Evolutionary conservation across 2,113 vertebrate genomes (phyloP), one percentile per base, ranked within the genome.

Genomic region (Ranitomeya variabilis): DNA sequence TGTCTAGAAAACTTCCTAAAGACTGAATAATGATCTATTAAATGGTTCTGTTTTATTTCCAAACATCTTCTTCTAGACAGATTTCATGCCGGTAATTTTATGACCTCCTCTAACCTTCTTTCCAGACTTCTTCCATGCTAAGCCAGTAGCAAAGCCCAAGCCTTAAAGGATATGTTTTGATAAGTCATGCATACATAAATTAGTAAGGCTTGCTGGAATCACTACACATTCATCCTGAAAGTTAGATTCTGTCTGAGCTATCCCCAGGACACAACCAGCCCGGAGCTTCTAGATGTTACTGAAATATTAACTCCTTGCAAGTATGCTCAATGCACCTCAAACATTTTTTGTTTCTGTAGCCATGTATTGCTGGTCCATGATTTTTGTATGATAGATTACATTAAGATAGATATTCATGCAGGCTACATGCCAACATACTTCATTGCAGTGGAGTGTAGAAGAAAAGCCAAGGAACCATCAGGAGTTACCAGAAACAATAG

Each of bases 101-200:
- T 86, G 60, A 87, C 86, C 76, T 87, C 76, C 66, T 66, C 64
- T 87, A 66, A 87, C 86, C 86, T 18, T 87, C 55, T 64, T 45
- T 81, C 73, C 64, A 69, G 77, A 69, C 74, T 57, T 66, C 23
- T 87, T 52, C 77, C 76, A 78, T 80, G 57, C 31, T 57, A 87
- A 87, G 77, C 86, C 86, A 31, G 77, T 80, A 87, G 86, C 86
- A 59, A 80, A 87, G 77, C 86, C 78, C 31, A 87, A 78, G 51
- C 71, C 86, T 80, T 69, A 5, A 57, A 87, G 86, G 86, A 80
- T 80, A 87, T 87, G 77, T 80, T 80, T 79, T 79, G 86, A 69
- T 79, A 87, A 87, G 62, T 87, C 77, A 87, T 87, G 86, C 86
- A 87, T 87, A 79, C 76, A 80, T 71, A 80, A 87, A 57, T 69